A percentile compares a stretch with the other conserved stretches of the same genome.
These are phyloP conservation scores for Drosophila lutescens DNA, from an alignment of 2,888 invertebrate genomes.

Conservation along the genomic window DNA sequence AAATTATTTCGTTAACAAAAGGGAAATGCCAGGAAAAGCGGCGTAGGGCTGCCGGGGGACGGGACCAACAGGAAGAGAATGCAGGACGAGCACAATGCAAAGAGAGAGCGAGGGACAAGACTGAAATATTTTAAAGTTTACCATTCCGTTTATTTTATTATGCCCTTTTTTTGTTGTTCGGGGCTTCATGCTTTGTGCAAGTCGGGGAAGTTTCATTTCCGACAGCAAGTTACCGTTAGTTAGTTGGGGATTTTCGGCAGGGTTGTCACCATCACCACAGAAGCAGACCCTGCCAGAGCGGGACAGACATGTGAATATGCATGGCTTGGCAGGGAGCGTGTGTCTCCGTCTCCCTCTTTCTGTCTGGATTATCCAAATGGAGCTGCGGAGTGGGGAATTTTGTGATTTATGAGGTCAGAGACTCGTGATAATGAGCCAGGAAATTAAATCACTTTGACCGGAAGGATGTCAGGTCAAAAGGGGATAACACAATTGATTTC, in stretches of 20 bases:
- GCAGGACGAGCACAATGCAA: constrained; percentile 53
- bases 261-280: constrained; percentile 61
- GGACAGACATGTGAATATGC: constrained; percentile 41
- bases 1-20: constrained; percentile 82
- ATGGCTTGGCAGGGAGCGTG: constrained; percentile 70
- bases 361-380: constrained; percentile 21
- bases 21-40: constrained; percentile 49
- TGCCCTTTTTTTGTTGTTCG: constrained; percentile 28
- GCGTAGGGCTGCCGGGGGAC: background rate
- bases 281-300: constrained; percentile 6
- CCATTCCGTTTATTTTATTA: constrained; percentile 24
- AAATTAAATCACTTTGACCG: constrained; percentile 82
- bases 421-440: constrained; percentile 81
- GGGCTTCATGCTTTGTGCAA: constrained; percentile 45
- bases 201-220: constrained; percentile 80
- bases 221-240: constrained; percentile 80
- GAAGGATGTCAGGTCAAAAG: constrained; percentile 81
- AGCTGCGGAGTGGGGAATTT: constrained; percentile 51
- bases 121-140: constrained; percentile 75
- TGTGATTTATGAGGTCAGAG: constrained; percentile 81
- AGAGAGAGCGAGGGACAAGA: constrained; percentile 51
- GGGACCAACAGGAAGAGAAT: constrained; percentile 20
- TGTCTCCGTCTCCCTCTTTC: constrained; percentile 46
- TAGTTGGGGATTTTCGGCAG: constrained; percentile 65
- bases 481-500: constrained; percentile 80